A percentile compares a stretch with the other conserved stretches of the same genome.
These are phyloP conservation scores for Rambutsinella grinnellia DNA, from an alignment of 2,888 invertebrate genomes.

Conservation along the genomic window DNA sequence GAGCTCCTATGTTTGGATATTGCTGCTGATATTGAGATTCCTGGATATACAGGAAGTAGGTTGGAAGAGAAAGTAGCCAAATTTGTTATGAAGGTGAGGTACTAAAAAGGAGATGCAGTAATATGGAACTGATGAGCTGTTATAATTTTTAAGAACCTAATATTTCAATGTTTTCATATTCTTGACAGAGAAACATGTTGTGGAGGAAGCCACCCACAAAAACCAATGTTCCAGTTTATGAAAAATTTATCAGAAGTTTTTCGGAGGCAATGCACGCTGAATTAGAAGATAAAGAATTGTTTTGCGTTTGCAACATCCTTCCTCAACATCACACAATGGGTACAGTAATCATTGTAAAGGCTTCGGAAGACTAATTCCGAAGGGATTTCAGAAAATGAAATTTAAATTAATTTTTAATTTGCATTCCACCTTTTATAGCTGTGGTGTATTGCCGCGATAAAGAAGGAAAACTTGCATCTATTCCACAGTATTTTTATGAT, in stretches of 20 bases:
- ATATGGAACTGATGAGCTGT: background rate
- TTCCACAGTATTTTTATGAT: slow-evolving; percentile 70
- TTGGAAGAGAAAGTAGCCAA: slow-evolving; percentile 71
- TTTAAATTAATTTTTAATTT: too few relatives aligned
- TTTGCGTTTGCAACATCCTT: slow-evolving; percentile 75
- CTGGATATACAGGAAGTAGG: slow-evolving; percentile 74
- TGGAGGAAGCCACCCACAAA: slow-evolving; percentile 44
- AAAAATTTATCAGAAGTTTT: slow-evolving; percentile 75
- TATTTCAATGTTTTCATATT: too few relatives aligned
- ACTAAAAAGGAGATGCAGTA: too few relatives aligned
- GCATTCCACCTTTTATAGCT: too few relatives aligned
- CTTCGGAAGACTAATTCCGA: too few relatives aligned
- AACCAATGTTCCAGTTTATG: slow-evolving; percentile 73
- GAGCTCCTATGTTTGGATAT: slow-evolving; percentile 78
- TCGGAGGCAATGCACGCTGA: slow-evolving; percentile 71
- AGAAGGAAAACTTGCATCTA: slow-evolving; percentile 68
- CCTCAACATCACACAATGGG: slow-evolving; percentile 74
- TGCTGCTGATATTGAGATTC: slow-evolving; percentile 75
- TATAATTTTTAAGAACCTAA: slow-evolving; percentile 1
- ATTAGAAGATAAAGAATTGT: slow-evolving; percentile 72
- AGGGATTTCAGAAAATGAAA: too few relatives aligned
- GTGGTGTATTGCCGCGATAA: slow-evolving; percentile 75
- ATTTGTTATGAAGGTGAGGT: slow-evolving; percentile 73
- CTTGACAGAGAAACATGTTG: slow-evolving; percentile 58
- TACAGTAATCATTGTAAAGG: too few relatives aligned